phyloP scores from a whole-genome alignment of 2,888 invertebrate species.

The Drosophila phalerata region DNA sequence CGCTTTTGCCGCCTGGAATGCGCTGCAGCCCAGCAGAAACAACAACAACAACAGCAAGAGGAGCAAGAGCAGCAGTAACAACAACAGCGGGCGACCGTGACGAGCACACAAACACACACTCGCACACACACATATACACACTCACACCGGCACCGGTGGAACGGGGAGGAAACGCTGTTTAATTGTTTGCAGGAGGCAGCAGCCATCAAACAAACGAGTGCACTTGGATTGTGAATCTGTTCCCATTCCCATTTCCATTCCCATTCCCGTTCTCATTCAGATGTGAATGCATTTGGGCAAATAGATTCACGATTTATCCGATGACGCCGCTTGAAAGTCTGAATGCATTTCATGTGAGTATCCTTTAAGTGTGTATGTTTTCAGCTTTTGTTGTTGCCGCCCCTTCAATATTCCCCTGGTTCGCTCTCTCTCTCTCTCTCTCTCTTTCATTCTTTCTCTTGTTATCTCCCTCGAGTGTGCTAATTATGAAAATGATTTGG shows the following conservation, averaged over 20 bases:
- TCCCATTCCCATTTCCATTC: neutral
- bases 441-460: too few relatives aligned
- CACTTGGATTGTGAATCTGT: constrained; percentile 44
- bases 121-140: too few relatives aligned
- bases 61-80: constrained; percentile 31
- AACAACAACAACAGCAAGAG: constrained; percentile 34
- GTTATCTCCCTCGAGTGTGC: constrained; percentile 52
- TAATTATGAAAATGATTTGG: constrained; percentile 68
- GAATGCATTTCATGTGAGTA: constrained; percentile 79
- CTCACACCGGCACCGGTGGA: constrained; percentile 16
- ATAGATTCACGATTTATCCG: constrained; percentile 46
- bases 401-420: constrained; percentile 2
- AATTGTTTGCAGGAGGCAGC: constrained; percentile 66
- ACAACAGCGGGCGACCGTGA: constrained; percentile 46
- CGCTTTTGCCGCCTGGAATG: constrained; percentile 81
- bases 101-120: constrained; percentile 18
- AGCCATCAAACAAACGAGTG: constrained; percentile 57
- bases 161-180: constrained; percentile 73
- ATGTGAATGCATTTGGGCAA: constrained; percentile 50
- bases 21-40: constrained; percentile 56
- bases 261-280: neutral
- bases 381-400: constrained; percentile 31
- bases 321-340: constrained; percentile 25
- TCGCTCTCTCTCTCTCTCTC: neutral
- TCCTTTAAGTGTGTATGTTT: constrained; percentile 65